Conservation (phyloP, 1,140 invertebrate genomes). For the Chrysopa pallens region DNA sequence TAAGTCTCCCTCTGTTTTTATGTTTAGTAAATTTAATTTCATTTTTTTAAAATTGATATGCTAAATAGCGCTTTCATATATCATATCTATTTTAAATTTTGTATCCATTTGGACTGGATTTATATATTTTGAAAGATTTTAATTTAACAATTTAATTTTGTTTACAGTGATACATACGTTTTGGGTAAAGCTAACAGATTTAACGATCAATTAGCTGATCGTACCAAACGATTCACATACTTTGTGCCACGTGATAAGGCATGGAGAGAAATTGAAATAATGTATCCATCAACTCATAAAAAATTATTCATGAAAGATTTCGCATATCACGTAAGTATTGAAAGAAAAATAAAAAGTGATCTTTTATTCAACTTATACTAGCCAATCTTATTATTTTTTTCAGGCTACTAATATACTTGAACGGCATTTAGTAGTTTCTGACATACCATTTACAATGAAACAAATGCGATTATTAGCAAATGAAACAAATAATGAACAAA, state of each 20-base stretch:
- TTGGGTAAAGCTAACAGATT: conserved; percentile 54
- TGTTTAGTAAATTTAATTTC: no score
- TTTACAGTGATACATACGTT: conserved; percentile 51
- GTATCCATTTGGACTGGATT: no score
- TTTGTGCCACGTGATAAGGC: conserved; percentile 80
- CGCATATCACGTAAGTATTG: conserved; percentile 54
- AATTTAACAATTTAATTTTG: no score
- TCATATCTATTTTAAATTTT: not conserved
- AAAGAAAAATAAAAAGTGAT: not conserved
- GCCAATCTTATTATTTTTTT: conserved; percentile 9
- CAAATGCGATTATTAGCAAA: conserved; percentile 46
- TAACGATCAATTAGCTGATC: conserved; percentile 58
- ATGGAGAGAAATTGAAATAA: conserved; percentile 53
- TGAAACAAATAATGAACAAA: conserved; percentile 20
- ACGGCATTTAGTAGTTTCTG: conserved; percentile 57
- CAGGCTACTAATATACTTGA: conserved; percentile 64
- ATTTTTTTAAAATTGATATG: no score
- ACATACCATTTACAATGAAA: conserved; percentile 55
- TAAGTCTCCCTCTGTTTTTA: no score
- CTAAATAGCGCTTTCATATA: no score
- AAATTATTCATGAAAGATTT: conserved; percentile 67
- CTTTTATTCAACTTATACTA: no score
- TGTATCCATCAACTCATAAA: conserved; percentile 58
- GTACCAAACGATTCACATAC: conserved; percentile 68
- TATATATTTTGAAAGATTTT: no score